Conservation (phyloP, 2,113 vertebrate genomes). For the Suricata suricatta region DNA sequence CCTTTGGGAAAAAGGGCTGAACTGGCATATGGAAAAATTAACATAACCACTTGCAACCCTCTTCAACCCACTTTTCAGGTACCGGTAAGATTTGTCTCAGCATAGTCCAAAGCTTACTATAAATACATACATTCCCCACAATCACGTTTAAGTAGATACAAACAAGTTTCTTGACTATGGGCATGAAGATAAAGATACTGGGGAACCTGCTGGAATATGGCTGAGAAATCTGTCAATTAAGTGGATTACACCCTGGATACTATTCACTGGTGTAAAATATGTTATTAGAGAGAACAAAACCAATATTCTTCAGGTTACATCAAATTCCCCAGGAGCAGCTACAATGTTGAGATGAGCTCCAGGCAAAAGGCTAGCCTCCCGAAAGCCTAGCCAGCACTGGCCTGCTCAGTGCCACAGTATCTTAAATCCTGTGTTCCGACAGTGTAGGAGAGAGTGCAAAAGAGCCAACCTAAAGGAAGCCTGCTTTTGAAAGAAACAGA, state of each 20-base stretch:
- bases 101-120: neutral
- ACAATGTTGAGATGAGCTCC: neutral
- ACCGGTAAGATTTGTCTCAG: neutral
- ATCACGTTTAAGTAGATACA: neutral
- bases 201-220: neutral
- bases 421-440: neutral
- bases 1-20: conserved; percentile 43
- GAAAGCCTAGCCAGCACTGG: neutral
- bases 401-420: neutral
- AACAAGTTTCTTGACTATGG: conserved; percentile 2
- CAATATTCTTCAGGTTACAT: neutral
- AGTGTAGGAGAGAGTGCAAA: neutral
- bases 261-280: neutral
- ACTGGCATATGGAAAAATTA: neutral
- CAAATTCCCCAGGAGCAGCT: neutral
- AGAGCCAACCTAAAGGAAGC: neutral
- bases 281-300: neutral
- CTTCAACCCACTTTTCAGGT: neutral
- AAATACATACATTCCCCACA: neutral
- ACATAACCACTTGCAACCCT: neutral
- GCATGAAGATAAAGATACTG: neutral
- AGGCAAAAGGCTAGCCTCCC: neutral
- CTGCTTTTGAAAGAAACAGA: neutral
- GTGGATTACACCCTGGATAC: neutral
- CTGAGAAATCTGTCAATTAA: neutral